A percentile compares a stretch with the other conserved stretches of the same genome.
These are phyloP conservation scores for Charanyca ferruginea DNA, from an alignment of 2,888 invertebrate genomes.

Conservation along the genomic window DNA sequence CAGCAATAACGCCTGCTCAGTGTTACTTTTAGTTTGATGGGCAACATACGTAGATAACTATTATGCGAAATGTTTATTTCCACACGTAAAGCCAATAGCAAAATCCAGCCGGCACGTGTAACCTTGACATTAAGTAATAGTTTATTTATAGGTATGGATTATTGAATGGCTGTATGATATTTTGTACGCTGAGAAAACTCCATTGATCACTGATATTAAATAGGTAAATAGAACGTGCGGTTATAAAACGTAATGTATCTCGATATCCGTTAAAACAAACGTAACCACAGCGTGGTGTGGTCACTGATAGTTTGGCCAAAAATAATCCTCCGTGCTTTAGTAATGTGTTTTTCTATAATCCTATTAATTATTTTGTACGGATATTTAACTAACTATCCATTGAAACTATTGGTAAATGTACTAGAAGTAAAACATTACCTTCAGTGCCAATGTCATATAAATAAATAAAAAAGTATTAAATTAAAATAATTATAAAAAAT, in stretches of 20 bases:
- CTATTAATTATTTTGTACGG: background rate
- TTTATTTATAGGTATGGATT: background rate
- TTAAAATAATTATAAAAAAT: too few relatives aligned
- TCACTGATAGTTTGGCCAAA: conserved; percentile 43
- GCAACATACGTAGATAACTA: too few relatives aligned
- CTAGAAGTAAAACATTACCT: too few relatives aligned
- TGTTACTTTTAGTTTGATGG: background rate
- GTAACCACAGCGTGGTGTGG: conserved; percentile 44
- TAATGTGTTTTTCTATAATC: conserved; percentile 18
- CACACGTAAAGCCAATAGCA: too few relatives aligned
- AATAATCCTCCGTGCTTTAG: conserved; percentile 34
- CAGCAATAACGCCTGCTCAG: too few relatives aligned
- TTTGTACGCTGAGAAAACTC: background rate
- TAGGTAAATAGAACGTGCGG: conserved; percentile 22
- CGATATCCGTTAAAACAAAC: conserved; percentile 58
- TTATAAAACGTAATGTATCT: conserved; percentile 45
- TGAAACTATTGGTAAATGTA: too few relatives aligned
- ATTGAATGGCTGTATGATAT: background rate
- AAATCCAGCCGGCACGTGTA: too few relatives aligned
- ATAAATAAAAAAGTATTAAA: too few relatives aligned
- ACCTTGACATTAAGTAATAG: background rate
- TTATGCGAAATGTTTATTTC: too few relatives aligned
- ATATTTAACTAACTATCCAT: too few relatives aligned
- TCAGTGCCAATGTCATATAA: too few relatives aligned
- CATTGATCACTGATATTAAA: conserved; percentile 15